A percentile compares a stretch with the other conserved stretches of the same genome.
Conservation (phyloP, 1,140 invertebrate species). For the Maconellicoccus hirsutus region DNA sequence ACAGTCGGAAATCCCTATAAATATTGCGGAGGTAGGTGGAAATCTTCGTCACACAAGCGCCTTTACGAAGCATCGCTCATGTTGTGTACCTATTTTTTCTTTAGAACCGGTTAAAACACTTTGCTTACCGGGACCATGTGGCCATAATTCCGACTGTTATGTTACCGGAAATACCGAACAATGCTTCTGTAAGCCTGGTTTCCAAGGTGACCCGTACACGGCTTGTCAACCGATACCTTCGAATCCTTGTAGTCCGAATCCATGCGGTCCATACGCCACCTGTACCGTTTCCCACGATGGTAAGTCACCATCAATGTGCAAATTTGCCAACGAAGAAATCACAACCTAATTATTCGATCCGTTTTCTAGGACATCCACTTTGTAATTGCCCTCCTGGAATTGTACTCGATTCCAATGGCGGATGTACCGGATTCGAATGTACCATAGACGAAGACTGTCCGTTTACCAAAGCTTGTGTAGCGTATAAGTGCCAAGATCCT, state of each 20-base stretch:
- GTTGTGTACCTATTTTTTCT: background rate
- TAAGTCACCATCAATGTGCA: slow-evolving; percentile 11
- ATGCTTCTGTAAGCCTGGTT: slow-evolving; percentile 64
- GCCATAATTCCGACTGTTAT: slow-evolving; percentile 64
- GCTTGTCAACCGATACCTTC: slow-evolving; percentile 50
- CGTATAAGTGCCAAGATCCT: slow-evolving; percentile 61
- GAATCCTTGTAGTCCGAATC: slow-evolving; percentile 57
- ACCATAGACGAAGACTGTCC: slow-evolving; percentile 60
- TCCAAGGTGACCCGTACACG: slow-evolving; percentile 59
- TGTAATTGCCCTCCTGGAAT: slow-evolving; percentile 64
- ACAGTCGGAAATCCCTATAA: slow-evolving; percentile 66
- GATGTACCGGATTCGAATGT: slow-evolving; percentile 64
- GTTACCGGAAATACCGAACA: slow-evolving; percentile 56
- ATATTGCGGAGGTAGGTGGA: slow-evolving; percentile 44
- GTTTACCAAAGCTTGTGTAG: slow-evolving; percentile 57
- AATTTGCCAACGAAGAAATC: background rate
- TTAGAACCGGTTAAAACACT: slow-evolving; percentile 40
- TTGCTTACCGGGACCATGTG: slow-evolving; percentile 65
- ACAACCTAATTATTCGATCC: background rate
- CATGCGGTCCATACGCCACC: slow-evolving; percentile 61
- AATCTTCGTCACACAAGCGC: background rate
- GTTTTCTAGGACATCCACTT: slow-evolving; percentile 42
- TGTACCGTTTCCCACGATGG: slow-evolving; percentile 51
- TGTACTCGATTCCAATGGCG: slow-evolving; percentile 63
- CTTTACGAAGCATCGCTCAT: background rate